phyloP scores from a whole-genome alignment of 2,888 invertebrate species.

The Dromius quadrimaculatus region DNA sequence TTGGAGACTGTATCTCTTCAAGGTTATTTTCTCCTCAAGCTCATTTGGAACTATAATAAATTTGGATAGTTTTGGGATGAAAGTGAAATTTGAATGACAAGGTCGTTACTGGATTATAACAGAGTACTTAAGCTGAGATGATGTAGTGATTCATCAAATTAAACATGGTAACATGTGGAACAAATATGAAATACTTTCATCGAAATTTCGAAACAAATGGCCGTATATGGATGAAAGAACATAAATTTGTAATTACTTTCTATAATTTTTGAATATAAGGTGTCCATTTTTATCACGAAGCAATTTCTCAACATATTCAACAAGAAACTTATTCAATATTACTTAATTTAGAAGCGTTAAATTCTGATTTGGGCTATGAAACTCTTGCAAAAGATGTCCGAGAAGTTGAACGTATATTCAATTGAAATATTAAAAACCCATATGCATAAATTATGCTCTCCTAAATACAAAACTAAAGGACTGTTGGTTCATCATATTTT shows the following conservation, averaged over 20 bases:
- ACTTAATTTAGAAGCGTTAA: too few species aligned
- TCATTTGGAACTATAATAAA: slow-evolving; percentile 25
- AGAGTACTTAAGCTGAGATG: slow-evolving; percentile 11
- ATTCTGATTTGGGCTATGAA: too few species aligned
- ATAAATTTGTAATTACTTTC: slow-evolving; percentile 18
- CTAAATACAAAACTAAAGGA: too few species aligned
- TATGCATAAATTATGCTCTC: too few species aligned
- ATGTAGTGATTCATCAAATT: slow-evolving; percentile 25
- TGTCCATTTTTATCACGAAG: slow-evolving; percentile 10
- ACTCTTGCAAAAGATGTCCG: too few species aligned
- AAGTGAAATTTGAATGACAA: slow-evolving; percentile 36
- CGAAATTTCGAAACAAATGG: slow-evolving; percentile 21
- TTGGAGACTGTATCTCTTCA: too few species aligned
- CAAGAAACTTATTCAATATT: too few species aligned
- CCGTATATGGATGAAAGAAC: slow-evolving; percentile 26
- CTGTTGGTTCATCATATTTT: too few species aligned
- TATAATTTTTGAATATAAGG: slow-evolving; percentile 2
- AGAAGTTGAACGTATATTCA: too few species aligned
- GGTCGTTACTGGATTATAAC: slow-evolving; percentile 27
- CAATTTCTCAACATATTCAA: slow-evolving; percentile 15
- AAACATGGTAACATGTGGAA: slow-evolving; percentile 19
- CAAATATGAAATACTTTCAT: slow-evolving; percentile 7
- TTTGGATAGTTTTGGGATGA: slow-evolving; percentile 24
- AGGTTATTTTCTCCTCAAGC: too few species aligned
- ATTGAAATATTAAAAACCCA: too few species aligned